A percentile compares a stretch with the other conserved stretches of the same genome.
phyloP scores from a whole-genome alignment of 2,797 vertebrate species.

The Tamandua tetradactyla region DNA sequence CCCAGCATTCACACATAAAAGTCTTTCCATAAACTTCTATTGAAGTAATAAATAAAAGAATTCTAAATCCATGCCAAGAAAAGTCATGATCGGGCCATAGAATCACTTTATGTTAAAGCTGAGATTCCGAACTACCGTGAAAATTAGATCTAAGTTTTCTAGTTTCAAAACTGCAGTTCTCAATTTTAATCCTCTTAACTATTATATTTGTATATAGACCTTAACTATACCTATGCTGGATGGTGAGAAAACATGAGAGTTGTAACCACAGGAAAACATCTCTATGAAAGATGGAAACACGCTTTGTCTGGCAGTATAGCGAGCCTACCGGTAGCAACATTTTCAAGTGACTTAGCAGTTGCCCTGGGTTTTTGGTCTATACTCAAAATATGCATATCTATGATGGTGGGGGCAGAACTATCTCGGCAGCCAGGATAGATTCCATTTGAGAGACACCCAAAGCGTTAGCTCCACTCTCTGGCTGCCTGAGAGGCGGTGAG shows the following conservation, averaged over 20 bases:
- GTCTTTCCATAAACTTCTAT: neutral
- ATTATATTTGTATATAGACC: neutral
- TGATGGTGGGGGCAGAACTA: neutral
- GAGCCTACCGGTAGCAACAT: neutral
- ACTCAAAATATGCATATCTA: neutral
- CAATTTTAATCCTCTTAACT: neutral
- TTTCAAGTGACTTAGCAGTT: neutral
- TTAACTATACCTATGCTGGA: neutral
- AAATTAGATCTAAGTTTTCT: neutral
- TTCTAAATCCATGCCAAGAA: neutral
- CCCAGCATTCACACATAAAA: slow-evolving; percentile 11
- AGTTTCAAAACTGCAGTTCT: neutral
- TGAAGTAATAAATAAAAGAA: neutral
- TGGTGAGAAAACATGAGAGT: neutral
- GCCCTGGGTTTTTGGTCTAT: neutral
- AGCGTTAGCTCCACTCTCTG: neutral
- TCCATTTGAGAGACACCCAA: neutral
- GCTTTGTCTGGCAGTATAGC: neutral
- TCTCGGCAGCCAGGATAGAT: neutral
- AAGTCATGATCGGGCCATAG: neutral
- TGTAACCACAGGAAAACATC: neutral
- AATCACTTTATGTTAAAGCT: neutral
- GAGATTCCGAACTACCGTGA: neutral
- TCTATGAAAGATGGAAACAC: neutral
- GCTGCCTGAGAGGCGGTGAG: neutral